Base-by-base conservation (phyloP, 2,797 vertebrate genomes). In the Phataginus tetradactyla region DNA sequence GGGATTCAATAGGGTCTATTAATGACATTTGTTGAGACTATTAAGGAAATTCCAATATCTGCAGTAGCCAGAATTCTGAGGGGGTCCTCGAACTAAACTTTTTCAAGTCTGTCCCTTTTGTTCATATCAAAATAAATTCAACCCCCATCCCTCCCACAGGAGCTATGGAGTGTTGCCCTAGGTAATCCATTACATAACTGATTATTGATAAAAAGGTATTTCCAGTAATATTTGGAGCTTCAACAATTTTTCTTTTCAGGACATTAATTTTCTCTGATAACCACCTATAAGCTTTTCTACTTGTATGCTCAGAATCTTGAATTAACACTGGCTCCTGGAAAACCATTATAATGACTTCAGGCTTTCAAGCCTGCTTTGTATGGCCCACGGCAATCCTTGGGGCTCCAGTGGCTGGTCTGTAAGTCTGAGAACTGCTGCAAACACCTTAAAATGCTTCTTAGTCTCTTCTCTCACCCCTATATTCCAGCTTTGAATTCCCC, bases 101-200 rank as follows among this genome's bases (percentile, higher is more conserved):
- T 57, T 90, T 71, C 49, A 4, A 66, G 29, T 69, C 3, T 2
- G 68, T 68, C 53, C 39, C 10, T 23, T 80, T 84, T 77, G 20
- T 92, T 94, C 13, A 68, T 86, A 81, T 83, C 45, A 45, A 90
- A 83, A 57, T 92, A 81, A 94, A n/a, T 95, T 78, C 20, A 85
- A n/a, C 1, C 17, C 2, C 55, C 4, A 9, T 15, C 7, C 1
- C 64, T 59, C 18, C 66, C 53, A 5, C 4, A n/a, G 42, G 15
- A 80, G 29, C 23, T 72, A 8, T 45, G 64, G 8, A 37, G 8
- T 23, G 14, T 49, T 83, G 45, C 8, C 59, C 18, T 89, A 74
- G 49, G 4, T 51, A 45, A 69, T 86, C 32, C 18, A 9, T 49
- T 45, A 18, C 75, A 42, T 21, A 88, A 23, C 32, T 71, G 11